Conservation (phyloP, 1,140 invertebrate genomes). For the Metaphire vulgaris region DNA sequence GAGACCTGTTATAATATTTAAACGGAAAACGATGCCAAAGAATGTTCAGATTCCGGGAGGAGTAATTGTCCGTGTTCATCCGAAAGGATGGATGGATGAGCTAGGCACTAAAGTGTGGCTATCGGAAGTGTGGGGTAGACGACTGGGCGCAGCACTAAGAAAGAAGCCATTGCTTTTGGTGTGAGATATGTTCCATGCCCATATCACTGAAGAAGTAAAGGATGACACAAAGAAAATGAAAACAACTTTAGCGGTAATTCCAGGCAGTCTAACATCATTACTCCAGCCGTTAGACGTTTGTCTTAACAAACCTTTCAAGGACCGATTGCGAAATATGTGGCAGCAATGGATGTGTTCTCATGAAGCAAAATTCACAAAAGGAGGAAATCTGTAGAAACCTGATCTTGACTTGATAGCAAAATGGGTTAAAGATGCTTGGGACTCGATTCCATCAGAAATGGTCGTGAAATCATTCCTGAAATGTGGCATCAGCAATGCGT, state of each 20-base stretch:
- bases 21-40: slow-evolving; percentile 33
- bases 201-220: slow-evolving; percentile 25
- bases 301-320: slow-evolving; percentile 34
- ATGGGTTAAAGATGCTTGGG: too few relatives aligned
- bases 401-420: too few relatives aligned
- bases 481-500: too few relatives aligned
- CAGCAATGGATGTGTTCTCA: slow-evolving; percentile 35
- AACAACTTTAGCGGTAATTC: slow-evolving; percentile 28
- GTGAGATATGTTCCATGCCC: slow-evolving; percentile 33
- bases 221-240: slow-evolving; percentile 6
- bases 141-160: slow-evolving; percentile 25
- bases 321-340: slow-evolving; percentile 32
- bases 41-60: slow-evolving; percentile 22
- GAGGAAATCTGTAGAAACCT: too few relatives aligned
- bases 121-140: slow-evolving; percentile 31
- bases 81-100: slow-evolving; percentile 38
- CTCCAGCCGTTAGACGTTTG: slow-evolving; percentile 32
- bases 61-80: slow-evolving; percentile 23
- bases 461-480: too few relatives aligned
- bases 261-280: slow-evolving; percentile 27
- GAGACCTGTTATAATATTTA: slow-evolving; percentile 40
- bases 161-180: slow-evolving; percentile 28
- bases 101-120: slow-evolving; percentile 31
- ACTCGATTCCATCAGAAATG: too few relatives aligned
- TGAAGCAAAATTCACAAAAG: too few relatives aligned